Evolutionary conservation across 2,113 vertebrate species (phyloP).

Genomic region (Hylia prasina): DNA sequence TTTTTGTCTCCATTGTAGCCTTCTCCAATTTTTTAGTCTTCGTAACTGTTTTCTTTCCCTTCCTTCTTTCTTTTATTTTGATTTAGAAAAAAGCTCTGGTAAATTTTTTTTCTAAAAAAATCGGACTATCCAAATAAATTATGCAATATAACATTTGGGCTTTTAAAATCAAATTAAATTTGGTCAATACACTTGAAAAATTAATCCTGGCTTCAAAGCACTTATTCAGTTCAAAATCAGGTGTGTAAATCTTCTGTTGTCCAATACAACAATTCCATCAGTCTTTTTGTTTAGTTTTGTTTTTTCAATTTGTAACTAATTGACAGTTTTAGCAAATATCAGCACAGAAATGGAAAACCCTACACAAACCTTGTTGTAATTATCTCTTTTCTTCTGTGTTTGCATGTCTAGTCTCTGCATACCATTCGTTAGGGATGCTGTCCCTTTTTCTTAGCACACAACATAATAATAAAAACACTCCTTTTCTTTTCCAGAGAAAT

Average conservation of each 20-base stretch:
- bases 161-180: slow-evolving; percentile 28
- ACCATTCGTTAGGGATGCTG: slow-evolving; percentile 54
- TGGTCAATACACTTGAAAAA: slow-evolving; percentile 8
- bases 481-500: not conserved
- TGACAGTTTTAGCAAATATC: slow-evolving; percentile 17
- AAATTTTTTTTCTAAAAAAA: not conserved
- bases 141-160: slow-evolving; percentile 8
- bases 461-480: not conserved
- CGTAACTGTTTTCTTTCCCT: slow-evolving; percentile 41
- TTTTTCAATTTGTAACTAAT: slow-evolving; percentile 11
- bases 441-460: slow-evolving; percentile 41
- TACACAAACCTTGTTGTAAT: slow-evolving; percentile 71
- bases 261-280: slow-evolving; percentile 8
- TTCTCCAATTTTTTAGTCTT: slow-evolving; percentile 44
- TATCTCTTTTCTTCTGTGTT: slow-evolving; percentile 78
- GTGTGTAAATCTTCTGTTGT: slow-evolving; percentile 26
- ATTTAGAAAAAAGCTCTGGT: not conserved
- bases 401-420: slow-evolving; percentile 68
- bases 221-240: slow-evolving; percentile 39
- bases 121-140: slow-evolving; percentile 5
- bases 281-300: not conserved
- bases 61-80: slow-evolving; percentile 43
- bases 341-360: slow-evolving; percentile 66
- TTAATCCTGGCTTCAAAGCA: slow-evolving; percentile 35
- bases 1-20: slow-evolving; percentile 33